Base-by-base conservation (phyloP, 2,113 vertebrate genomes). In the Polyodon spathula region DNA sequence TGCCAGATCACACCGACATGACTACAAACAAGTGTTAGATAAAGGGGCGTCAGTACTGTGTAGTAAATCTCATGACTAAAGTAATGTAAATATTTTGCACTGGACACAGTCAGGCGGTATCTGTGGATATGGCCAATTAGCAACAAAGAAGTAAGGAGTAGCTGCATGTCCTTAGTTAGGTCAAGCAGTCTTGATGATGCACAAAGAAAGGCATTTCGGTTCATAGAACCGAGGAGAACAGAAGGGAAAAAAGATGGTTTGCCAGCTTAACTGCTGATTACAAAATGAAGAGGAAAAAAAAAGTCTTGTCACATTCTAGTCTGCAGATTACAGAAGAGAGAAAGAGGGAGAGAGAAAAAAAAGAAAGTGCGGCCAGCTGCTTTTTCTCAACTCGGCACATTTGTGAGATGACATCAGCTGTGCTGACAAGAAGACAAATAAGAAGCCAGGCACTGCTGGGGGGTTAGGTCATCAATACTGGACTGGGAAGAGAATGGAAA, bases 331-430 rank as follows among this genome's bases (percentile, higher is more conserved):
- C 43, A 54, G 42, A 54, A 37, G 40, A 62, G 9, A 8, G 51
- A 54, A 12, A 62, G 17, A 38, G 8, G 17, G 51, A 55, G 15
- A 55, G 6, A 51, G 15, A 61, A 37, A 62, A 27, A 27, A 27
- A 52, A 61, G 51, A 40, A 37, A 37, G 44, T 46, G 12, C 8
- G 61, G 38, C 27, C 40, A 63, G 54, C 54, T 56, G 61, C 51
- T 42, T 63, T 56, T 43, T 63, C 53, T 63, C 53, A 54, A 42
- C 53, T 38, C 54, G 37, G 40, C 61, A 43, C 54, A 52, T 54
- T 52, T 63, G 53, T 17, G 12, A 11, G 54, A 54, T 63, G 61
- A 63, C 61, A 55, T 63, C 61, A 63, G 53, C 41, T 16, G 41
- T 38, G 52, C 16, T 43, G 60, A 62, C 53, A 63, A 55, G 41